These are phyloP conservation scores for Tapirus terrestris DNA, from an alignment of 2,113 vertebrate genomes.

Conservation along the genomic window DNA sequence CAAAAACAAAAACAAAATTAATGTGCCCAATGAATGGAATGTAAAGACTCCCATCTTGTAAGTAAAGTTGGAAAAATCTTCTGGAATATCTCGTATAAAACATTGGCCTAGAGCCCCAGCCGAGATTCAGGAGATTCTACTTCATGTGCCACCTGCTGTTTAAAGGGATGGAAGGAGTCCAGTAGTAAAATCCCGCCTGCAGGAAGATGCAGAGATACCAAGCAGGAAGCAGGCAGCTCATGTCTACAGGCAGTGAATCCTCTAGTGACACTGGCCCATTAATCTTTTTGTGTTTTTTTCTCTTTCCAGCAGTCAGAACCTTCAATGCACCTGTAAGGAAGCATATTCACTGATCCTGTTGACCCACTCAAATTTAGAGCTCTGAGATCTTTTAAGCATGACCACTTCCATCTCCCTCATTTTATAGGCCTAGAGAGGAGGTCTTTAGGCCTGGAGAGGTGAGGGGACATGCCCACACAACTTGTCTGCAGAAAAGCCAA, in stretches of 20 bases:
- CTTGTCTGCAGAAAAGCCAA: neutral
- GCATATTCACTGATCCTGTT: neutral
- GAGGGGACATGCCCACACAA: neutral
- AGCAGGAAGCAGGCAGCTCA: neutral
- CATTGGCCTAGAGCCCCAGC: neutral
- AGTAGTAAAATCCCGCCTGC: constrained; percentile 52
- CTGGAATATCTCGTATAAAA: constrained; percentile 50
- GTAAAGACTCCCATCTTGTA: constrained; percentile 49
- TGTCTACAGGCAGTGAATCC: neutral
- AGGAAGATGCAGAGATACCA: constrained; percentile 58
- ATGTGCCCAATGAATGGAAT: neutral
- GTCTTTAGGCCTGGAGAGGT: neutral
- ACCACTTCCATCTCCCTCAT: neutral
- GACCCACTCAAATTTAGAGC: neutral
- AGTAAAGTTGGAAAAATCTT: constrained; percentile 66
- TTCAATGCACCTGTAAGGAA: neutral
- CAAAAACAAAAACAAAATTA: constrained; percentile 68
- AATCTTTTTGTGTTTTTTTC: neutral
- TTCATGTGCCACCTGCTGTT: constrained; percentile 48
- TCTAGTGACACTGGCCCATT: neutral
- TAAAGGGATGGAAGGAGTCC: constrained; percentile 46
- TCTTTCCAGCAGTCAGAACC: neutral
- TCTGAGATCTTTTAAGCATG: neutral
- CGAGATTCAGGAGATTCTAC: constrained; percentile 44
- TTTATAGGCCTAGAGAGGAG: neutral